phyloP scores from a whole-genome alignment of 2,113 vertebrate genomes.

The Leuciscus idus region DNA sequence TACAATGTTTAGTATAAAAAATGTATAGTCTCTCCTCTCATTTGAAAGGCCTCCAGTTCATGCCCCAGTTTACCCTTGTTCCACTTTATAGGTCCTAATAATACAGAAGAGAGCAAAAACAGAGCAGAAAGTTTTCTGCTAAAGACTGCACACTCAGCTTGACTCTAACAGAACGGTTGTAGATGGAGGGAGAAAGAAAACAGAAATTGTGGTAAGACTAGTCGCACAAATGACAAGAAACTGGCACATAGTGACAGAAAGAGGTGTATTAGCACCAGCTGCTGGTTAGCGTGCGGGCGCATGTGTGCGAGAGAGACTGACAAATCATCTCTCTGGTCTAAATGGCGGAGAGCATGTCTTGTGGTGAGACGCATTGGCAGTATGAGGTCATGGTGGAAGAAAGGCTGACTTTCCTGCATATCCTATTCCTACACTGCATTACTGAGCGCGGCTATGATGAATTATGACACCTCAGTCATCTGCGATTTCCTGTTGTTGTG shows the following conservation, averaged over 20 bases:
- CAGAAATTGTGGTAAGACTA: slow-evolving; percentile 43
- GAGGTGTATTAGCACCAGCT: slow-evolving; percentile 44
- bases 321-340: slow-evolving; percentile 69
- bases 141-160: slow-evolving; percentile 70
- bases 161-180: slow-evolving; percentile 40
- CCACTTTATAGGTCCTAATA: slow-evolving; percentile 42
- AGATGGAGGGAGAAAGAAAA: slow-evolving; percentile 48
- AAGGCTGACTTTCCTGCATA: slow-evolving; percentile 45
- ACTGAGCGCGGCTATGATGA: slow-evolving; percentile 53
- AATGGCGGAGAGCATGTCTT: slow-evolving; percentile 60
- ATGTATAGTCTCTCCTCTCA: neutral
- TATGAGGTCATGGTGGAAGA: slow-evolving; percentile 69
- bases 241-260: slow-evolving; percentile 61
- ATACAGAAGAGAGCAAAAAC: slow-evolving; percentile 39
- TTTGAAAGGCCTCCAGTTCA: slow-evolving; percentile 38
- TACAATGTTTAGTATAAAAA: slow-evolving; percentile 5
- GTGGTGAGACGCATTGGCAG: slow-evolving; percentile 74
- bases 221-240: slow-evolving; percentile 66
- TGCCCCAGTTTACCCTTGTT: slow-evolving; percentile 69
- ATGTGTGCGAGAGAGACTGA: slow-evolving; percentile 58
- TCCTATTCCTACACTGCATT: slow-evolving; percentile 49
- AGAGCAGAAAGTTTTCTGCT: slow-evolving; percentile 65
- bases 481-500: slow-evolving; percentile 53
- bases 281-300: slow-evolving; percentile 44
- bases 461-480: slow-evolving; percentile 48